Conservation (phyloP, 1,140 invertebrate species). For the Conus betulinus region DNA sequence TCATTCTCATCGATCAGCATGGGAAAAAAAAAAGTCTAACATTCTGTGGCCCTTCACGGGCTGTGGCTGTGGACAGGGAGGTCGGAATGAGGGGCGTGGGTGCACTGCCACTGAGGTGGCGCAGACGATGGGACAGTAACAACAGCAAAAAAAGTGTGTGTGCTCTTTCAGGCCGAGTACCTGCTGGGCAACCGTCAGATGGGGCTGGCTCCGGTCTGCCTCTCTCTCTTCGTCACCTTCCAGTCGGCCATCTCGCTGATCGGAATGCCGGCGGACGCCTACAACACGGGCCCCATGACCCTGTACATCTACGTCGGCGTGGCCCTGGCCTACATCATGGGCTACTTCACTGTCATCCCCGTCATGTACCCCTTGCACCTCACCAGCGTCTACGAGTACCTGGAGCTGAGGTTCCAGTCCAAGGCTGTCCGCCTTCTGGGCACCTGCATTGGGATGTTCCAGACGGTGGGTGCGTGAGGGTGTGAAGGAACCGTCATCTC, state of each 20-base stretch:
- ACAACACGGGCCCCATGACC: constrained; percentile 70
- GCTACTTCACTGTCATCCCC: constrained; percentile 61
- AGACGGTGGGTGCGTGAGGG: constrained; percentile 74
- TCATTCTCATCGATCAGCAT: too few relatives aligned
- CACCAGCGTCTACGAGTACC: constrained; percentile 80
- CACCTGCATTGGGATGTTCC: constrained; percentile 56
- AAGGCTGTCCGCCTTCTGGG: constrained; percentile 49
- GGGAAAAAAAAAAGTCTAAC: too few relatives aligned
- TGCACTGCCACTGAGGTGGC: too few relatives aligned
- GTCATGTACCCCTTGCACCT: constrained; percentile 65
- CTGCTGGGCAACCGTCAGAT: constrained; percentile 85
- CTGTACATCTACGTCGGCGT: constrained; percentile 34
- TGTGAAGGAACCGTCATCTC: not conserved
- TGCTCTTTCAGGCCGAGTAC: constrained; percentile 78
- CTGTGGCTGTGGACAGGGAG: too few relatives aligned
- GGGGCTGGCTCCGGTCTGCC: constrained; percentile 77
- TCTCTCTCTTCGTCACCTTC: constrained; percentile 80
- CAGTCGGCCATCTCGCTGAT: constrained; percentile 91
- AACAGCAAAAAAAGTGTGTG: not conserved
- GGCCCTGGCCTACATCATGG: constrained; percentile 53
- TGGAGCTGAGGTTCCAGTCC: constrained; percentile 80
- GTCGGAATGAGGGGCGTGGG: too few relatives aligned
- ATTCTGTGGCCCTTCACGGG: too few relatives aligned
- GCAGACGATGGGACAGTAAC: too few relatives aligned
- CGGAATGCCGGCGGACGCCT: constrained; percentile 91